These are phyloP conservation scores for Barypeithes pellucidus DNA, from an alignment of 2,888 invertebrate species.

Conservation along the genomic window DNA sequence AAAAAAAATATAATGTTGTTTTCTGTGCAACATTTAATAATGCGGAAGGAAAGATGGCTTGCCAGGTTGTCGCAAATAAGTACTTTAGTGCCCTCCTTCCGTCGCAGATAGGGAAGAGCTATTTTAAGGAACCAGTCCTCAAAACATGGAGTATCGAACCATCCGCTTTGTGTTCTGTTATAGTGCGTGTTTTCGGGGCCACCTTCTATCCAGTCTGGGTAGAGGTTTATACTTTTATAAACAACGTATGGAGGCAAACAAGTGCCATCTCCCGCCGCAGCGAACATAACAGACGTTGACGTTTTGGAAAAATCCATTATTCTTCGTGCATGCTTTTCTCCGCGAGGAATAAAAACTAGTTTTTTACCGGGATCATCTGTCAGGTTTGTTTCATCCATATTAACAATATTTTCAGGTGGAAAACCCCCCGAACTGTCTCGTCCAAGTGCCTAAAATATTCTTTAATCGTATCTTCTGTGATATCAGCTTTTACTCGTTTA, in stretches of 20 bases:
- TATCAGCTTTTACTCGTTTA: conserved; percentile 37
- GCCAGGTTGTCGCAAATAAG: conserved; percentile 12
- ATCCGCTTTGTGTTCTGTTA: conserved; percentile 1
- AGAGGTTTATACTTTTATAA: not conserved
- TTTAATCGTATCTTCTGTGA: conserved; percentile 13
- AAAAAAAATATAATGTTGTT: not conserved
- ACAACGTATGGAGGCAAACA: conserved; percentile 1
- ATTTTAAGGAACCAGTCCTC: conserved; percentile 3
- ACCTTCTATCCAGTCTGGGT: not conserved
- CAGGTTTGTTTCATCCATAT: conserved; percentile 3
- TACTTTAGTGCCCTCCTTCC: not conserved
- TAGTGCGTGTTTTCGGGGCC: conserved; percentile 6
- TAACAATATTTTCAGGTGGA: conserved; percentile 2
- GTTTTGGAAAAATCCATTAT: conserved; percentile 2
- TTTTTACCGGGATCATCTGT: conserved; percentile 1
- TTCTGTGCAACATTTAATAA: conserved; percentile 2
- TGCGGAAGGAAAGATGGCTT: conserved; percentile 6
- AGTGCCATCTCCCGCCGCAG: conserved; percentile 1
- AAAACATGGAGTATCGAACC: conserved; percentile 5
- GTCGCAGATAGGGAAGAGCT: conserved; percentile 9
- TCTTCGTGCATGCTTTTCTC: conserved; percentile 1
- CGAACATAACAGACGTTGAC: conserved; percentile 1
- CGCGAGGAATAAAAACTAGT: conserved; percentile 5
- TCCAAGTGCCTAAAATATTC: not conserved
- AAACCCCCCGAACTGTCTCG: not conserved